Conservation (phyloP, 2,113 vertebrate species). For the Spermophilus dauricus region DNA sequence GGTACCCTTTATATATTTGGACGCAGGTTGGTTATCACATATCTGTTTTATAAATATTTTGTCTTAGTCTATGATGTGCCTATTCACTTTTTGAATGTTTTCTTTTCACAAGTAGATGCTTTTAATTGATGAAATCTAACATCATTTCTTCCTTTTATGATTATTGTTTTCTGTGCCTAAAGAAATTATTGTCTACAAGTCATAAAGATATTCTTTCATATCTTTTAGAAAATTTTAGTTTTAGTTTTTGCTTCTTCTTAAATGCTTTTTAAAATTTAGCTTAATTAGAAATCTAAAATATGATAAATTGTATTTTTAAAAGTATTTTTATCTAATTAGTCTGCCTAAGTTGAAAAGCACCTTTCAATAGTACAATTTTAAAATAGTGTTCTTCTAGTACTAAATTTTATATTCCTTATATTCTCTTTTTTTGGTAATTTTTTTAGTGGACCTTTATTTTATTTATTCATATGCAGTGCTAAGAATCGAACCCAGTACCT, state of each 20-base stretch:
- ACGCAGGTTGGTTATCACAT: not conserved
- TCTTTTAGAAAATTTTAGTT: not conserved
- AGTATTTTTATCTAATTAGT: no score
- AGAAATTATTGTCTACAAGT: not conserved
- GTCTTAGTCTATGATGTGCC: not conserved
- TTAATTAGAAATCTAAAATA: conserved; percentile 22
- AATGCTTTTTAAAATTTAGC: not conserved
- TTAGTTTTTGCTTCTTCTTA: not conserved
- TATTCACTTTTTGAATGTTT: not conserved
- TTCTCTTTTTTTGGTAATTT: no score
- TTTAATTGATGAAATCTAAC: not conserved
- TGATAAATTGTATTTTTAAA: not conserved
- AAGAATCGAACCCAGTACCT: no score
- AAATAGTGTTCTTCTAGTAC: no score
- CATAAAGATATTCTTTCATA: not conserved
- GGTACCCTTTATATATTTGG: not conserved
- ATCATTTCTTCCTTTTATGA: not conserved
- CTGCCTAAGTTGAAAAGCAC: no score
- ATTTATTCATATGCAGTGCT: no score
- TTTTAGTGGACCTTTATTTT: no score
- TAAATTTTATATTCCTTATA: no score
- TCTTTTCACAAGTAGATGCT: not conserved
- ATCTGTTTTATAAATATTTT: not conserved
- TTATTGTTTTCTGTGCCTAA: not conserved
- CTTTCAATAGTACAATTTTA: no score